phyloP scores from a whole-genome alignment of 2,888 invertebrate species.

The Ochropleura leucogaster region DNA sequence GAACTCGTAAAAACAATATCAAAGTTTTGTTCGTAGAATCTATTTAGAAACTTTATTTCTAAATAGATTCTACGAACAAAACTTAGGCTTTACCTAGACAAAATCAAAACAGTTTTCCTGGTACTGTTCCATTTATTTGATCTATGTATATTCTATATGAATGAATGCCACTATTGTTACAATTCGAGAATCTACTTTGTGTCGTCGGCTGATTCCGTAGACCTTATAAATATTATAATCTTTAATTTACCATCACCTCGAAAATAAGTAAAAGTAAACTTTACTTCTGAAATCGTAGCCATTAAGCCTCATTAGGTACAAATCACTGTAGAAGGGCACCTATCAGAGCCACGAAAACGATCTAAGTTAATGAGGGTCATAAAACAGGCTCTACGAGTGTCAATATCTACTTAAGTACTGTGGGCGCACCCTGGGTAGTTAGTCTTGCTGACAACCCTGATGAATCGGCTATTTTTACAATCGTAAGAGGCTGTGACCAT shows the following conservation, averaged over 20 bases:
- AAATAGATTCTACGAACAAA: slow-evolving; percentile 14
- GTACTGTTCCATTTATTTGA: not conserved
- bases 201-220: not conserved
- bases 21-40: slow-evolving; percentile 11
- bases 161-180: not conserved
- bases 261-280: not conserved
- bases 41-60: slow-evolving; percentile 8
- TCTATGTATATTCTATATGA: not conserved
- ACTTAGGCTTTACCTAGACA: not conserved
- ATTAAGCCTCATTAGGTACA: not conserved
- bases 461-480: not conserved
- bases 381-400: slow-evolving; percentile 8
- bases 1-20: slow-evolving; percentile 49
- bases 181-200: not conserved
- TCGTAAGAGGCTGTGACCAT: not conserved
- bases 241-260: not conserved
- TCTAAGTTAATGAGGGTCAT: slow-evolving; percentile 14
- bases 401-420: slow-evolving; percentile 22
- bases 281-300: too few species aligned
- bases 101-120: slow-evolving; percentile 13
- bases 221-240: not conserved
- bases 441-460: not conserved
- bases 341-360: slow-evolving; percentile 5
- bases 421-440: not conserved
- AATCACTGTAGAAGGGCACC: slow-evolving; percentile 8